Evolutionary conservation across 2,113 vertebrate species (phyloP).

Genomic region (Scolopax mira): DNA sequence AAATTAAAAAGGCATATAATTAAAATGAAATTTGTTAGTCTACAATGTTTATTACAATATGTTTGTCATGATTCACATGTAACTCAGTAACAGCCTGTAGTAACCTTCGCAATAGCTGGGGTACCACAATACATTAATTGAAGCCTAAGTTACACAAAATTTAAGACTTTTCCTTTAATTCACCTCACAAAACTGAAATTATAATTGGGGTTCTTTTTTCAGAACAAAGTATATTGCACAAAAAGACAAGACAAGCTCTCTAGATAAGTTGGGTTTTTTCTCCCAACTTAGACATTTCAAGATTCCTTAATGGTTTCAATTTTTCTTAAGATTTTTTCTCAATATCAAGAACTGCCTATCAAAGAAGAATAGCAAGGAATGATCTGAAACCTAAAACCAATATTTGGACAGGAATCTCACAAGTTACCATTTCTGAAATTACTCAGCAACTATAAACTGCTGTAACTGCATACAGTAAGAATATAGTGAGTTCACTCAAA

Average conservation of each 20-base stretch:
- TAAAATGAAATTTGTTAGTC: background rate
- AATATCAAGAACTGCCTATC: background rate
- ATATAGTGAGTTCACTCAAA: background rate
- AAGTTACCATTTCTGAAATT: background rate
- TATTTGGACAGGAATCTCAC: background rate
- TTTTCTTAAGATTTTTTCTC: background rate
- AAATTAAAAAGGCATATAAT: background rate
- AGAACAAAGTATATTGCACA: background rate
- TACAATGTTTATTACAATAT: background rate
- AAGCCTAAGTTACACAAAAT: background rate
- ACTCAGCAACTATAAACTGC: background rate
- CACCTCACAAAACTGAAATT: background rate
- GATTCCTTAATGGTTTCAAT: background rate
- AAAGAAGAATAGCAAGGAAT: background rate
- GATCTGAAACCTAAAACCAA: background rate
- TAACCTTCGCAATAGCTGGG: background rate
- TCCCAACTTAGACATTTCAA: accelerated
- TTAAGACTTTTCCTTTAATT: background rate
- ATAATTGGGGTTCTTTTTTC: background rate
- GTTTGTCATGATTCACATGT: background rate
- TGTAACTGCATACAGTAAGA: background rate
- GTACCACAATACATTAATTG: background rate
- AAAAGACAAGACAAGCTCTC: background rate
- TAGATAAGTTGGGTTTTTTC: background rate
- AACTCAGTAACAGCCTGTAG: background rate